phyloP scores from a whole-genome alignment of 2,797 vertebrate species.

The Sarcophilus harrisii region DNA sequence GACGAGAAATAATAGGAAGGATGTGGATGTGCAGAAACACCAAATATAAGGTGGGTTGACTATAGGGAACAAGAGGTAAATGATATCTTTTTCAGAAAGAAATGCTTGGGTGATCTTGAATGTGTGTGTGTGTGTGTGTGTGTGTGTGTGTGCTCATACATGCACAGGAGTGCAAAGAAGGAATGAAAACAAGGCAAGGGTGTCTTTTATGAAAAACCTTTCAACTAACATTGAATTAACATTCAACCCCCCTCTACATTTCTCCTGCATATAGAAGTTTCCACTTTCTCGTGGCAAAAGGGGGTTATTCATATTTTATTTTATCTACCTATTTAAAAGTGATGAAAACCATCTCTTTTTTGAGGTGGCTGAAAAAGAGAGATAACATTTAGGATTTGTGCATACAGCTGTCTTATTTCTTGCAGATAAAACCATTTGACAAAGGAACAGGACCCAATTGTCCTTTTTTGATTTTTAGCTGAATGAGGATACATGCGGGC shows the following conservation, averaged over 20 bases:
- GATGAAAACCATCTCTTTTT: conserved; percentile 30
- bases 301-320: conserved; percentile 21
- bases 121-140: no score
- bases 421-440: conserved; percentile 47
- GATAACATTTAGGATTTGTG: conserved; percentile 13
- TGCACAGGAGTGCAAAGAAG: background rate
- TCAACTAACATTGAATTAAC: conserved; percentile 34
- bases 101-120: background rate
- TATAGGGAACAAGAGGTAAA: background rate
- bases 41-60: background rate
- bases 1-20: background rate
- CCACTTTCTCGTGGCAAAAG: conserved; percentile 53
- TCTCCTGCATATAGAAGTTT: conserved; percentile 16
- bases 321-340: conserved; percentile 56
- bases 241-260: conserved; percentile 10
- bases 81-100: background rate
- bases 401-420: conserved; percentile 54
- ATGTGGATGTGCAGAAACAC: background rate
- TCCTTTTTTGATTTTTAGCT: conserved; percentile 56
- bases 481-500: conserved; percentile 54
- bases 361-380: conserved; percentile 56
- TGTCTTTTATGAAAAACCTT: background rate
- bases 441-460: conserved; percentile 56
- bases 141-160: no score
- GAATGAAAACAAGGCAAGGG: background rate